Evolutionary conservation across 2,888 invertebrate genomes (phyloP), one percentile per base, ranked within the genome.

Genomic region (Drosophila emarginata): DNA sequence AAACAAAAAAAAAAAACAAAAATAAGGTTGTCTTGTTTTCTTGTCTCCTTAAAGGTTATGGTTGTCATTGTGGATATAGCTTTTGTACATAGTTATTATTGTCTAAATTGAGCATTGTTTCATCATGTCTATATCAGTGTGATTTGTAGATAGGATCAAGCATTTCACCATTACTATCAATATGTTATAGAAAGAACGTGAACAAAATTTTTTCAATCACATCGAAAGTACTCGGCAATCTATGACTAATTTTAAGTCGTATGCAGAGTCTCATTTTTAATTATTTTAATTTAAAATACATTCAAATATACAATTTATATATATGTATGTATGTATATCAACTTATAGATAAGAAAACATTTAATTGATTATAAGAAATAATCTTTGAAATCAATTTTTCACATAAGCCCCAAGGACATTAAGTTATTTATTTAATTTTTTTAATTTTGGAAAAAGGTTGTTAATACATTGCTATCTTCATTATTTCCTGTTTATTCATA

Each of bases 41-140:
- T 18, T 45, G 45, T 45, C 45, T 45, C 4, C 18, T 11, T 45
- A 4, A 56, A 37, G 36, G 56, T 54, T 62, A 56, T 18, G 45
- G 65, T 66, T 58, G 73, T 72, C 37, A 66, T 73, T 52, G 71
- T 69, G 73, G 57, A 54, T 61, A 67, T 40, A 73, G 28, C 37
- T 57, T 52, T 3, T 9, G 9, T 45, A 45, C 18, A 40, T 40
- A 45, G 40, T 45, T 45, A 15, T 15, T 45, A 18, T 9, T 15
- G 40, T 18, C 15, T 3, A 45, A 45, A 45, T 9, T 9, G 40
- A 45, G 18, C 45, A 45, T 45, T 45, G 21, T 21, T 21, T 21
- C 21, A 45, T 45, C 45, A 21, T 45, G 18, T 18, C 45, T 45
- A 45, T 45, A 45, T 45, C 18, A 45, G 4, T 45, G 18, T 45